Conservation (phyloP, 1,140 invertebrate species). For the Dendrolimus kikuchii region DNA sequence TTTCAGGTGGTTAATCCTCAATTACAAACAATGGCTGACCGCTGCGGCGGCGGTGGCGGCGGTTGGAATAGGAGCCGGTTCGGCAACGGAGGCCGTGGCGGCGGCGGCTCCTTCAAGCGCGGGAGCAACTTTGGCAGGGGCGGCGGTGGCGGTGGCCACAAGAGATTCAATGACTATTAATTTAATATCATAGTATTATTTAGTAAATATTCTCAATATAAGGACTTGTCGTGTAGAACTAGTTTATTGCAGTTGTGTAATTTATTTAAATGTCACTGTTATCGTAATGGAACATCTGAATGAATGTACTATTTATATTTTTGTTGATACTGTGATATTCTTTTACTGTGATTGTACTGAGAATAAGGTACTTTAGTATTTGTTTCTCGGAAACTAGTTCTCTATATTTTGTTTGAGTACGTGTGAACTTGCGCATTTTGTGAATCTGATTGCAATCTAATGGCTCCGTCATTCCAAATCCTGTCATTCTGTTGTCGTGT, state of each 20-base stretch:
- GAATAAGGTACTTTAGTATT: conserved; percentile 28
- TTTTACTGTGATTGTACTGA: conserved; percentile 35
- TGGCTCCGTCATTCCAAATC: conserved; percentile 15
- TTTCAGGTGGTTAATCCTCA: conserved; percentile 72
- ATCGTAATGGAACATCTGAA: conserved; percentile 10
- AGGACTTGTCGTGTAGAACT: conserved; percentile 35
- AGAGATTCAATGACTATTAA: conserved; percentile 70
- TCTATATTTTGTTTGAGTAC: conserved; percentile 11
- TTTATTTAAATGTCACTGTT: conserved; percentile 22
- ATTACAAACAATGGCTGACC: conserved; percentile 73
- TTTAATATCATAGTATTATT: conserved; percentile 27
- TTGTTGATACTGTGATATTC: conserved; percentile 51
- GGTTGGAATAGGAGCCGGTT: conserved; percentile 67
- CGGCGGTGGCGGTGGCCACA: conserved; percentile 56
- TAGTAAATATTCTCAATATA: conserved; percentile 54
- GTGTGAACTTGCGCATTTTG: conserved; percentile 2
- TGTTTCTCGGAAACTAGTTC: conserved; percentile 16
- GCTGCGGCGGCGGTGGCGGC: conserved; percentile 70
- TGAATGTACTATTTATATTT: conserved; percentile 28
- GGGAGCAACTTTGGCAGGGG: conserved; percentile 55
- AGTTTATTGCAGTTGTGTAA: conserved; percentile 22
- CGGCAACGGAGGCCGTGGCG: conserved; percentile 45
- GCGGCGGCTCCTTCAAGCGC: conserved; percentile 56
- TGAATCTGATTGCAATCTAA: conserved; percentile 9
- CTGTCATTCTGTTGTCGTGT: not conserved